Conservation (phyloP, 2,888 invertebrate species). For the Dugesia japonica region DNA sequence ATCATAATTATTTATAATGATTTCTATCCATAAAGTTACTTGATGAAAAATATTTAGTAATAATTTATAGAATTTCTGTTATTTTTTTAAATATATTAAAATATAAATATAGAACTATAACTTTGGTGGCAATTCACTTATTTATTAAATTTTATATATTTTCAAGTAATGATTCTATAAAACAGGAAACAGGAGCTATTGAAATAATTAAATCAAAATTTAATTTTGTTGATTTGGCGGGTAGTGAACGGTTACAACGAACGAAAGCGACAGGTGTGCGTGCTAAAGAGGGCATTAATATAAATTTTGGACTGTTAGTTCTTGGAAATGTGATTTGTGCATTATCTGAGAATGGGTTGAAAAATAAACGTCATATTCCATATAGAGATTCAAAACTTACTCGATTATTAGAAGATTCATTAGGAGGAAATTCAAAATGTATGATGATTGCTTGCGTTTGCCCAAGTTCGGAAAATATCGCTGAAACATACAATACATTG, state of each 20-base stretch:
- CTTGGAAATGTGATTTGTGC: conserved; percentile 1
- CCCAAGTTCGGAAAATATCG: not conserved
- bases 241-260: not conserved
- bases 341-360: not conserved
- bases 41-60: too few species aligned
- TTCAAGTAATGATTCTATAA: too few species aligned
- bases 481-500: not conserved
- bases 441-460: not conserved
- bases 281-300: not conserved
- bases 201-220: not conserved
- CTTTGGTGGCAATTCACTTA: too few species aligned
- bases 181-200: not conserved
- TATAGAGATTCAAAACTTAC: not conserved
- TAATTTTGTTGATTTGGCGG: not conserved
- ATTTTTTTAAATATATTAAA: too few species aligned
- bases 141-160: too few species aligned
- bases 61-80: too few species aligned
- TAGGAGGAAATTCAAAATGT: not conserved
- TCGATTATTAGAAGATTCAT: not conserved
- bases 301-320: not conserved
- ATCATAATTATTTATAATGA: too few species aligned
- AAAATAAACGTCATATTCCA: not conserved
- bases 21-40: too few species aligned
- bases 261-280: not conserved
- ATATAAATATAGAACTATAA: too few species aligned